Conservation (phyloP, 2,113 vertebrate genomes). For the Sturnus vulgaris region DNA sequence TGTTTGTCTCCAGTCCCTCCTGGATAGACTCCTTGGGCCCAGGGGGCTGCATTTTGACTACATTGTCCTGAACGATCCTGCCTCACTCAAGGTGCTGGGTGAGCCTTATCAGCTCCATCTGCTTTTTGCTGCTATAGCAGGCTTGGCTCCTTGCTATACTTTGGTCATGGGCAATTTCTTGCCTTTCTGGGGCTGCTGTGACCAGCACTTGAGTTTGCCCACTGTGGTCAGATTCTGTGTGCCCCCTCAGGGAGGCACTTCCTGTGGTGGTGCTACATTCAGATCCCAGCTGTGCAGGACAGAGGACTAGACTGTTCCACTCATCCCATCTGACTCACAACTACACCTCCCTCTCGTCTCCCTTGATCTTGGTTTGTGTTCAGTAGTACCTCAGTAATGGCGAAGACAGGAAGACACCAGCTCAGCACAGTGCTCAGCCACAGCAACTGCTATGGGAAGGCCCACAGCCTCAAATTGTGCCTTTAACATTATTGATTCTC, state of each 20-base stretch:
- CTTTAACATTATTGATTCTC: not conserved
- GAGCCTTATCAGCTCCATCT: not conserved
- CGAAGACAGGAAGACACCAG: not conserved
- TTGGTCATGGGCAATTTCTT: not conserved
- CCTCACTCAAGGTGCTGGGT: too few species aligned
- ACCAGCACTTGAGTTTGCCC: not conserved
- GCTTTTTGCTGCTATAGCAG: not conserved
- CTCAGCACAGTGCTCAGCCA: not conserved
- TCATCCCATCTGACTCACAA: not conserved
- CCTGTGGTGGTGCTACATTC: not conserved
- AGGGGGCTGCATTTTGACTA: not conserved
- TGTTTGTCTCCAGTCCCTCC: not conserved
- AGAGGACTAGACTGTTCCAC: not conserved
- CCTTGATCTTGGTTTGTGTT: not conserved
- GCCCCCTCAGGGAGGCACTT: not conserved
- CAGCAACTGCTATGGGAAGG: not conserved
- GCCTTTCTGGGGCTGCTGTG: not conserved
- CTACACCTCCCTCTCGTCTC: not conserved
- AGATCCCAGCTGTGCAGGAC: not conserved
- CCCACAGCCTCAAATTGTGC: not conserved
- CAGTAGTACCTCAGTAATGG: accelerated
- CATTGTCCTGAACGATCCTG: not conserved
- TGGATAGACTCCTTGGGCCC: not conserved
- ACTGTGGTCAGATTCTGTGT: not conserved
- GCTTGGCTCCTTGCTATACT: not conserved